Conservation (phyloP, 2,888 invertebrate genomes). For the Spodoptera exigua region DNA sequence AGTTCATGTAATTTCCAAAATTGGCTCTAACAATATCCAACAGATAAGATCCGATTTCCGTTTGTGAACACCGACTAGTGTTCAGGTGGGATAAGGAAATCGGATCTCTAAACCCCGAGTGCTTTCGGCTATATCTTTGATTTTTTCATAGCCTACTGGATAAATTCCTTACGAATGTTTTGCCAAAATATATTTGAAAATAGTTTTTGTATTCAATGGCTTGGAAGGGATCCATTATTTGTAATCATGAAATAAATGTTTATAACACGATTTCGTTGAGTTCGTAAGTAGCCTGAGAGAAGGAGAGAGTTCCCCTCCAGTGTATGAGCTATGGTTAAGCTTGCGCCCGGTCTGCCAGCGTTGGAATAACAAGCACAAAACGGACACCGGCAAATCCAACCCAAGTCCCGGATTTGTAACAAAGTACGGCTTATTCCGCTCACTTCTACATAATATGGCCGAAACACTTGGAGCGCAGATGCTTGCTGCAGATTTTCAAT, state of each 20-base stretch:
- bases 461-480: slow-evolving; percentile 75
- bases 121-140: slow-evolving; percentile 22
- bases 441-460: slow-evolving; percentile 79
- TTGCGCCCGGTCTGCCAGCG: slow-evolving; percentile 68
- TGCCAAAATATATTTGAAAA: slow-evolving; percentile 17
- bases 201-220: slow-evolving; percentile 3
- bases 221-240: slow-evolving; percentile 24
- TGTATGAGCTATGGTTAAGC: slow-evolving; percentile 67
- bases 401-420: slow-evolving; percentile 83
- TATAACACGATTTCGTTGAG: slow-evolving; percentile 50
- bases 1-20: slow-evolving; percentile 28
- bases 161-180: slow-evolving; percentile 14
- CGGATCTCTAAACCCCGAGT: slow-evolving; percentile 25
- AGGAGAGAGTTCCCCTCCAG: slow-evolving; percentile 46
- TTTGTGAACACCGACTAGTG: slow-evolving; percentile 8
- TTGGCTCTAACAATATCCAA: slow-evolving; percentile 17
- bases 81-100: slow-evolving; percentile 24
- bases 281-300: slow-evolving; percentile 27
- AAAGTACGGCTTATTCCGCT: slow-evolving; percentile 80
- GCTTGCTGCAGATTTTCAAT: slow-evolving; percentile 76
- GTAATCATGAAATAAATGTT: slow-evolving; percentile 13
- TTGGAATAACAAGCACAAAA: slow-evolving; percentile 83
- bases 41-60: slow-evolving; percentile 36
- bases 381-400: slow-evolving; percentile 84
- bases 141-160: slow-evolving; percentile 19